A percentile compares a stretch with the other conserved stretches of the same genome.
Conservation (phyloP, 2,888 invertebrate species). For the Crepidodera aurea region DNA sequence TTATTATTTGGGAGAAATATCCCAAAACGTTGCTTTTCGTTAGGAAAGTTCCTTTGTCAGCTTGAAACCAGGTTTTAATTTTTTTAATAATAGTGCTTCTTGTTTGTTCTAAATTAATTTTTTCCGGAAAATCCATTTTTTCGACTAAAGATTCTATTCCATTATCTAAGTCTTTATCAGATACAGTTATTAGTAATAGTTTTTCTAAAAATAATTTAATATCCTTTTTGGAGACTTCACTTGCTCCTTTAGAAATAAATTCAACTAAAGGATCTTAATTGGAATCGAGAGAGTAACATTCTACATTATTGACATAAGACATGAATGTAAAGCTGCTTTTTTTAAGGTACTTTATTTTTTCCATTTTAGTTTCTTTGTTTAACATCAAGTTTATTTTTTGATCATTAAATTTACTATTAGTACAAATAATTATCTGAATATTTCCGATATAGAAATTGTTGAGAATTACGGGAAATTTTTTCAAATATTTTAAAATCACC, state of each 20-base stretch:
- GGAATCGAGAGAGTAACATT: not conserved
- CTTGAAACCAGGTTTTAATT: slow-evolving; percentile 2
- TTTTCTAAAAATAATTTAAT: slow-evolving; percentile 3
- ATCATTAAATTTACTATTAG: not conserved
- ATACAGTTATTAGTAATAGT: not conserved
- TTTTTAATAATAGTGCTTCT: not conserved
- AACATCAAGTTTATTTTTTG: not conserved
- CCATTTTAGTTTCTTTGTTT: not conserved
- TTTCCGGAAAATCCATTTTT: not conserved
- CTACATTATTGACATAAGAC: not conserved
- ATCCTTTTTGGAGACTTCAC: not conserved
- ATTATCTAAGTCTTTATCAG: not conserved
- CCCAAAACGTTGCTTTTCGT: not conserved
- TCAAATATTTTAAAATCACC: slow-evolving; percentile 10
- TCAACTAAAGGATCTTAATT: not conserved
- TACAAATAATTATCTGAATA: slow-evolving; percentile 3
- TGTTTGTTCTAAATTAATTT: too few relatives aligned
- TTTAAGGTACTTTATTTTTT: not conserved
- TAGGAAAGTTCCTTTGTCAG: not conserved
- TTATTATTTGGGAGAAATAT: not conserved
- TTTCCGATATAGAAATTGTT: not conserved
- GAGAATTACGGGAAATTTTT: not conserved
- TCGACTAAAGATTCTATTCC: not conserved
- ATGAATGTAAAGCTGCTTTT: not conserved
- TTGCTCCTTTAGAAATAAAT: not conserved